Base-by-base conservation (phyloP, 2,797 vertebrate species). In the Podarcis lilfordi region DNA sequence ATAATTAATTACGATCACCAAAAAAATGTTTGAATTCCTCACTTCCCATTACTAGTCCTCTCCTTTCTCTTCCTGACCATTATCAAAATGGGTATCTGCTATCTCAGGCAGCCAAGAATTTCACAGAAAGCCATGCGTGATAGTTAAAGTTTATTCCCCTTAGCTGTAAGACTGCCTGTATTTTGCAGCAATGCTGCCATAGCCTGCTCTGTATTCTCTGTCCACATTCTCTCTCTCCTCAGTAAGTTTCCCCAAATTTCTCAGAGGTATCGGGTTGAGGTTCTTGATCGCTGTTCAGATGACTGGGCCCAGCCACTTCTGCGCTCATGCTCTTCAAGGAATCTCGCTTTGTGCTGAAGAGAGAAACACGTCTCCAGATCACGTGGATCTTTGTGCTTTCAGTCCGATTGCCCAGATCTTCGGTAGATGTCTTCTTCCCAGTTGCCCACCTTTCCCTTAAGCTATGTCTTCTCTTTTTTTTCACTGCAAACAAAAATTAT, bases 361-460 rank as follows among this genome's bases (percentile, higher is more conserved):
- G 0, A 29, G 96, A 95, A 6, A 94, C 89, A 7, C 95, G 90
- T 71, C 93, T 90, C 95, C 95, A 96, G 66, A 95, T 90, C 43
- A 95, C 92, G 0, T 89, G 94, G 86, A 96, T 95, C 59, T 90
- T 80, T 55, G 94, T 76, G 81, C 89, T 95, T 1, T 95, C 94
- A 2, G 85, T 8, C 13, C 0, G 43, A 43, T 89, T 25, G 88
- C 4, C 0, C 27, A 3, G 25, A 35, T 11, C 21, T 2, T n/a
- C 29, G 29, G 0, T 21, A 32, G 5, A 1, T 21, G 13, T 0
- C 64, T 66, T n/a, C 11, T 68, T 59, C n/a, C 37, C 32, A 2
- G 4, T 1, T 35, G 0, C 0, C 13, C 1, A 2, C 27, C 69
- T 81, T 21, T 5, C 35, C 37, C 1, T 45, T 9, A 9, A 1